Percentiles rank a stretch among this genome's conserved stretches.
Conservation (phyloP, 2,113 vertebrate species). For the Mandrillus leucophaeus region DNA sequence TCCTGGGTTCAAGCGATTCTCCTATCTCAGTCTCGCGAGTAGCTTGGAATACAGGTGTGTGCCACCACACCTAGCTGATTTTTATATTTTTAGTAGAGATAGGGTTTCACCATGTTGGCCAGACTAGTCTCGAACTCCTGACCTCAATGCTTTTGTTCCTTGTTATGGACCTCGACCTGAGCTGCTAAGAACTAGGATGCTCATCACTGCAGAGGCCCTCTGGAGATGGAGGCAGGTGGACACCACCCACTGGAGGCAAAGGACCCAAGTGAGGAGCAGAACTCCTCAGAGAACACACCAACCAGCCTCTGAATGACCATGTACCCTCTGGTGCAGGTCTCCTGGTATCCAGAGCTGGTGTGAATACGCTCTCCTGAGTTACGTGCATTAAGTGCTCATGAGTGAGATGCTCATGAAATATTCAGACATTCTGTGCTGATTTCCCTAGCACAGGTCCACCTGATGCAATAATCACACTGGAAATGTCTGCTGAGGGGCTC, state of each 20-base stretch:
- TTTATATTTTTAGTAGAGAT: too few species aligned
- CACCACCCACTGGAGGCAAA: neutral
- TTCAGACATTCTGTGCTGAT: too few species aligned
- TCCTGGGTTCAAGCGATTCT: too few species aligned
- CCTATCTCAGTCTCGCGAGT: too few species aligned
- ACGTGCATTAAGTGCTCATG: neutral
- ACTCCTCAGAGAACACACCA: accelerated
- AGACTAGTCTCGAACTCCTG: too few species aligned
- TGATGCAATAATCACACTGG: neutral
- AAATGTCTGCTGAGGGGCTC: neutral
- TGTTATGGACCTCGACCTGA: neutral
- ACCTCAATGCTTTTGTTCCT: neutral
- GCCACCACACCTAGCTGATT: too few species aligned
- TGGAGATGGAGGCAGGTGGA: accelerated
- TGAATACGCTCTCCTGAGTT: neutral
- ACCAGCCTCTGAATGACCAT: neutral
- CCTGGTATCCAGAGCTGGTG: neutral
- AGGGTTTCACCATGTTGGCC: too few species aligned
- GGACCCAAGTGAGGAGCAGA: accelerated
- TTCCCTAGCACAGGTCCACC: neutral
- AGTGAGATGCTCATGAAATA: neutral
- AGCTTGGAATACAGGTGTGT: too few species aligned
- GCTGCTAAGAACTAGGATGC: neutral
- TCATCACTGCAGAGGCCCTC: neutral
- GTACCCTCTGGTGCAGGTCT: neutral